A percentile compares a stretch with the other conserved stretches of the same genome.
Conservation (phyloP, 2,113 vertebrate species). For the Isichthys henryi region DNA sequence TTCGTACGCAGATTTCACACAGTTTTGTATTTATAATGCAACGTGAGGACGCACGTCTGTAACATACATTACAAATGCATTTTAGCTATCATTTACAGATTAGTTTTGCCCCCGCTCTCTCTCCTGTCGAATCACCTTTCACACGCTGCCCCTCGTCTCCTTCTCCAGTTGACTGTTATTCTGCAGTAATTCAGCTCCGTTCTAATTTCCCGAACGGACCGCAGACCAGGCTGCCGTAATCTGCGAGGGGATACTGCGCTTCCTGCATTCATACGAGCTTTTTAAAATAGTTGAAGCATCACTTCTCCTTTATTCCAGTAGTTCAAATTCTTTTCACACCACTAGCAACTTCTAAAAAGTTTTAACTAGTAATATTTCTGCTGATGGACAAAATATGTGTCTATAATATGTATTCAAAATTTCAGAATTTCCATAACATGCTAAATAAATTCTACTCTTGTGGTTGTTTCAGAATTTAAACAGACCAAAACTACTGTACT, state of each 20-base stretch:
- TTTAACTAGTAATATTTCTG: neutral
- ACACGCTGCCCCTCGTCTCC: constrained; percentile 34
- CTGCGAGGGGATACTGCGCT: neutral
- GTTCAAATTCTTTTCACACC: neutral
- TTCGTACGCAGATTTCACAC: neutral
- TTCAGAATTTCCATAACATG: neutral
- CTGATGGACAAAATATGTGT: neutral
- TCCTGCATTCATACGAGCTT: neutral
- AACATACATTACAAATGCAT: constrained; percentile 15
- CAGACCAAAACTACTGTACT: neutral
- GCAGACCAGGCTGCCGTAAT: constrained; percentile 11
- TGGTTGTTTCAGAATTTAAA: neutral
- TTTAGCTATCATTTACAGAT: neutral
- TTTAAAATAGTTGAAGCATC: neutral
- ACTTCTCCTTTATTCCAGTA: neutral
- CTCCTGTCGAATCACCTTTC: neutral
- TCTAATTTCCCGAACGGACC: constrained; percentile 60
- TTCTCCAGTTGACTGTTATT: constrained; percentile 57
- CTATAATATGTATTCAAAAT: neutral
- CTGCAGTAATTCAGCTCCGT: constrained; percentile 55
- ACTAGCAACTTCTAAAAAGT: neutral
- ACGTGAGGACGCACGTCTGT: neutral
- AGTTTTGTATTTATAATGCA: neutral
- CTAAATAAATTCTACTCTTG: neutral
- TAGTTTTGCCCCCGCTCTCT: neutral